Evolutionary conservation across 2,888 invertebrate genomes (phyloP).

Genomic region (Drosophila cognata): DNA sequence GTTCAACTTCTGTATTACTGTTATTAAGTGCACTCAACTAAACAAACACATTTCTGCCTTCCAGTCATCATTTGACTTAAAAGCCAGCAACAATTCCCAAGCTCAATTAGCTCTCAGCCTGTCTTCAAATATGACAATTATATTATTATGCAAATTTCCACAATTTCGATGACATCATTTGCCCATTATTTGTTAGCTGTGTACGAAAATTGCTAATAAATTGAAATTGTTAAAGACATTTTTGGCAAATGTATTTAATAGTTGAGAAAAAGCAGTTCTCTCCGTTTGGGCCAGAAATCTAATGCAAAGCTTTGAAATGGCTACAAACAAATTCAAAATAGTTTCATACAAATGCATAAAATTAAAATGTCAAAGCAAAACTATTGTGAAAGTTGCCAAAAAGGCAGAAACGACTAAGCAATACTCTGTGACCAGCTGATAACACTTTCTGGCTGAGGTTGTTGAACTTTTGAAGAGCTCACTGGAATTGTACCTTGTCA

Average conservation of each 20-base stretch:
- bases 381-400: background rate
- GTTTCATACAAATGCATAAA: background rate
- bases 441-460: background rate
- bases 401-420: background rate
- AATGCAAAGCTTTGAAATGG: background rate
- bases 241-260: background rate
- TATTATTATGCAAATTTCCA: background rate
- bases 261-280: background rate
- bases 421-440: background rate
- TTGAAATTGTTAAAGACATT: background rate
- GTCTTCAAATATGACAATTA: background rate
- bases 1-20: background rate
- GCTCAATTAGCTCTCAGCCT: background rate
- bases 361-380: background rate
- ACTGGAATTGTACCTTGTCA: fast-evolving
- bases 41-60: slow-evolving; percentile 3
- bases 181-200: background rate
- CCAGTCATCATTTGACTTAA: background rate
- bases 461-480: background rate
- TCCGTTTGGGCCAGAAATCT: background rate
- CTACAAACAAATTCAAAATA: background rate
- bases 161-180: slow-evolving; percentile 12
- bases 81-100: background rate
- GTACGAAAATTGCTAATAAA: background rate
- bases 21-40: slow-evolving; percentile 33